A percentile compares a stretch with the other conserved stretches of the same genome.
Evolutionary conservation across 2,888 invertebrate species (phyloP).

Genomic region (Saturnia pavonia): DNA sequence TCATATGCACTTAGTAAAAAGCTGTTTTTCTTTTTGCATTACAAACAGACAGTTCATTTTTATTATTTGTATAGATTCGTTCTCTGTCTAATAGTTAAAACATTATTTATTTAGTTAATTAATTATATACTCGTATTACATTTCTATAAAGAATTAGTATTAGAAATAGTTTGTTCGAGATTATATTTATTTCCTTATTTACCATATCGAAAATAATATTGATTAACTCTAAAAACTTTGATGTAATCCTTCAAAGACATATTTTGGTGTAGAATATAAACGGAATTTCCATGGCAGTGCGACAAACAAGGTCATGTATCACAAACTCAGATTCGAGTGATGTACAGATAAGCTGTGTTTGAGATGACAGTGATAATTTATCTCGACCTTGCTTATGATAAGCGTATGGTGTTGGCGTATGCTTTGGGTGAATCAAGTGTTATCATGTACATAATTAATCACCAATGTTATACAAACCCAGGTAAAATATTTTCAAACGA

Average conservation of each 20-base stretch:
- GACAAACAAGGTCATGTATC: constrained; percentile 39
- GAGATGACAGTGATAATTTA: constrained; percentile 58
- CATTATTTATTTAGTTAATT: no score
- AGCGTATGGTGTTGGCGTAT: constrained; percentile 13
- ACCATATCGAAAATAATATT: neutral
- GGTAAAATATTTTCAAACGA: no score
- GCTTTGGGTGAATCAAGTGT: constrained; percentile 5
- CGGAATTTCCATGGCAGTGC: constrained; percentile 31
- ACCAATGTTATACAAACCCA: neutral
- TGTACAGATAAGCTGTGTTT: constrained; percentile 50
- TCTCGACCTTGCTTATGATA: constrained; percentile 49
- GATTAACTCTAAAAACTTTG: neutral
- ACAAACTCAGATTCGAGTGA: constrained; percentile 37
- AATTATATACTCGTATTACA: neutral
- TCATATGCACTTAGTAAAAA: no score
- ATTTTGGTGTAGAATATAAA: neutral
- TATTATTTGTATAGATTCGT: no score
- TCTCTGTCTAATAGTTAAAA: no score
- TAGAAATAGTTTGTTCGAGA: neutral
- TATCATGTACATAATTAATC: constrained; percentile 16
- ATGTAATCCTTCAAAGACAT: constrained; percentile 3
- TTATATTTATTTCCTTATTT: neutral
- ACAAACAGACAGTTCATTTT: no score
- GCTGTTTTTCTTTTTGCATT: no score
- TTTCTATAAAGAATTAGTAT: neutral